Evolutionary conservation across 2,888 invertebrate genomes (phyloP).

Genomic region (Hermaeophaga mercurialis): DNA sequence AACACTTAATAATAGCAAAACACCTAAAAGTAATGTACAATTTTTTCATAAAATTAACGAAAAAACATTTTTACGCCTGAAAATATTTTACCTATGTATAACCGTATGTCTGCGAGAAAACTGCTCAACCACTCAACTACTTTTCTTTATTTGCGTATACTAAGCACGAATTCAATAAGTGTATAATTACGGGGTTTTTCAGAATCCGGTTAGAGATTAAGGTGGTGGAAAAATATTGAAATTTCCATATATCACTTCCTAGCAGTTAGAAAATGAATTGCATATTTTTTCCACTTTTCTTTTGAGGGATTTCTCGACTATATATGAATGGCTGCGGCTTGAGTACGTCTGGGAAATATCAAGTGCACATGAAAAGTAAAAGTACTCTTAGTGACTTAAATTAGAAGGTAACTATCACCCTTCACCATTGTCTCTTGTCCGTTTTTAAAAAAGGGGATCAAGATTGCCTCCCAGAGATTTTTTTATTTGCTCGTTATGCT

Average conservation of each 20-base stretch:
- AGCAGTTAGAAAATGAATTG: background rate
- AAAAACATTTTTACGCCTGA: too few species aligned
- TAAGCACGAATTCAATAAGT: too few species aligned
- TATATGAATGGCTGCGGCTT: conserved; percentile 14
- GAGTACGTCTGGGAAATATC: conserved; percentile 17
- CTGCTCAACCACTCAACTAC: too few species aligned
- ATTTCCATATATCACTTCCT: background rate
- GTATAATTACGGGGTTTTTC: too few species aligned
- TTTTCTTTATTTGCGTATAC: too few species aligned
- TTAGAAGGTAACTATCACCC: conserved; percentile 24
- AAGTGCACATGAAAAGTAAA: conserved; percentile 22
- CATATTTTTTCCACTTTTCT: conserved; percentile 14
- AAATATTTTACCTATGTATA: too few species aligned
- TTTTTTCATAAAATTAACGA: too few species aligned
- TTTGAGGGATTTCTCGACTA: conserved; percentile 4
- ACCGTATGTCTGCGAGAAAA: too few species aligned
- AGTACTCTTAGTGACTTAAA: conserved; percentile 12
- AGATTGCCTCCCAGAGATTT: background rate
- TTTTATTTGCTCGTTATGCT: too few species aligned
- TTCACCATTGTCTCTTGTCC: conserved; percentile 18
- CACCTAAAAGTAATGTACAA: too few species aligned
- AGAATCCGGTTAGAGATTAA: too few species aligned
- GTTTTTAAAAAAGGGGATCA: conserved; percentile 18
- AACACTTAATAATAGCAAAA: too few species aligned
- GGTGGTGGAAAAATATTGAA: background rate